phyloP scores from a whole-genome alignment of 2,888 invertebrate genomes.

The Callimorpha dominula region DNA sequence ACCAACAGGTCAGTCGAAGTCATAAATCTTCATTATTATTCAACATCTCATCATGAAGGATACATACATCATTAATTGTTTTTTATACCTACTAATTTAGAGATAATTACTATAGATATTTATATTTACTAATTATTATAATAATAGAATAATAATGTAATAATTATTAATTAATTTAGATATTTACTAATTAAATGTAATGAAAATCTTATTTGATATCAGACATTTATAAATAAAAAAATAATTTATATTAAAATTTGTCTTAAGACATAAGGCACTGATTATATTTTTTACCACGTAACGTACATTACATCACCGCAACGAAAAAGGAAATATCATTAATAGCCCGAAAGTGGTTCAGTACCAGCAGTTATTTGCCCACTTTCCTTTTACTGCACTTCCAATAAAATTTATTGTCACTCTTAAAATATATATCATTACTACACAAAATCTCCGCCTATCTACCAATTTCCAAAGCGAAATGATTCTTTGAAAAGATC shows the following conservation, averaged over 20 bases:
- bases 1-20: too few relatives aligned
- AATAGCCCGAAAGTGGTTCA: slow-evolving; percentile 3
- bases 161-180: too few relatives aligned
- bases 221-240: not conserved
- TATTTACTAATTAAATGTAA: not conserved
- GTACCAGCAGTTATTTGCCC: slow-evolving; percentile 20
- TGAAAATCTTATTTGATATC: not conserved
- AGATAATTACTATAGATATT: too few relatives aligned
- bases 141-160: too few relatives aligned
- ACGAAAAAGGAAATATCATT: not conserved
- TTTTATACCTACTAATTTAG: not conserved
- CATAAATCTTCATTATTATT: not conserved
- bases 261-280: not conserved
- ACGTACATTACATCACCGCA: too few relatives aligned
- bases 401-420: slow-evolving; percentile 37
- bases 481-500: slow-evolving; percentile 48
- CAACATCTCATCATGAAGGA: not conserved
- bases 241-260: not conserved
- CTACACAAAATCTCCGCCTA: slow-evolving; percentile 31
- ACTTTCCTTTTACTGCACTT: slow-evolving; percentile 16
- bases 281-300: slow-evolving; percentile 1
- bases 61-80: not conserved
- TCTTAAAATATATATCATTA: slow-evolving; percentile 38
- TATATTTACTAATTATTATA: too few relatives aligned
- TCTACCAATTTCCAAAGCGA: slow-evolving; percentile 44